Percentiles rank a stretch among this genome's conserved stretches.
Conservation (phyloP, 2,888 invertebrate species). For the Operophtera brumata region DNA sequence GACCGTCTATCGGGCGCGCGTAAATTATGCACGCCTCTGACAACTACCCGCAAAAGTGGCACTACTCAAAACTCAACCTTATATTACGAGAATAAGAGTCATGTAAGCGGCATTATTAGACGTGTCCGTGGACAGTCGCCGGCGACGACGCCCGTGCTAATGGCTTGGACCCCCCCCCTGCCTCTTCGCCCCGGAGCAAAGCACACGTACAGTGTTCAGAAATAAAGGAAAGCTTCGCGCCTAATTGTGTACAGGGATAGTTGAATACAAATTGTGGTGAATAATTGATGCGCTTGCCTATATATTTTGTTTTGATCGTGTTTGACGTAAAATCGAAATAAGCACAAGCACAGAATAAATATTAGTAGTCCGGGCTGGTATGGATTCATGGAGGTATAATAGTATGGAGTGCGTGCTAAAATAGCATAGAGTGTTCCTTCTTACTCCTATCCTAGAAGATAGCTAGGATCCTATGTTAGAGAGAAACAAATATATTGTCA, state of each 20-base stretch:
- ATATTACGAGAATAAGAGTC: slow-evolving; percentile 2
- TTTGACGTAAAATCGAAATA: background rate
- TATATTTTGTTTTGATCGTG: slow-evolving; percentile 21
- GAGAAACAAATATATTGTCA: too few species aligned
- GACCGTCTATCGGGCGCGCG: slow-evolving; percentile 76
- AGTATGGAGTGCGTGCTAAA: too few species aligned
- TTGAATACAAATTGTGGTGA: slow-evolving; percentile 48
- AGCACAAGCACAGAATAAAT: too few species aligned
- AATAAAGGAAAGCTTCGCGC: slow-evolving; percentile 63
- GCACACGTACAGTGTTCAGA: slow-evolving; percentile 65
- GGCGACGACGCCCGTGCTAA: slow-evolving; percentile 66
- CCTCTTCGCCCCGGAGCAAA: slow-evolving; percentile 47
- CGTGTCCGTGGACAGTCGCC: slow-evolving; percentile 58
- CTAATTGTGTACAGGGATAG: slow-evolving; percentile 61
- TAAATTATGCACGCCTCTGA: slow-evolving; percentile 73
- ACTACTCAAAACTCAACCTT: slow-evolving; percentile 39
- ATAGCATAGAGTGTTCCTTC: too few species aligned
- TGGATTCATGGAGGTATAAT: too few species aligned
- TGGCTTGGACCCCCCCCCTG: slow-evolving; percentile 62
- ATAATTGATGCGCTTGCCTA: slow-evolving; percentile 46
- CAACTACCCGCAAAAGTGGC: slow-evolving; percentile 31
- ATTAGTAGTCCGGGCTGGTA: too few species aligned
- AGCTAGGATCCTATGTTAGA: too few species aligned
- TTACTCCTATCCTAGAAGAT: too few species aligned
- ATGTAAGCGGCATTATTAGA: slow-evolving; percentile 23